Evolutionary conservation across 2,888 invertebrate genomes (phyloP).

Genomic region (Torymus aiolomorphi): DNA sequence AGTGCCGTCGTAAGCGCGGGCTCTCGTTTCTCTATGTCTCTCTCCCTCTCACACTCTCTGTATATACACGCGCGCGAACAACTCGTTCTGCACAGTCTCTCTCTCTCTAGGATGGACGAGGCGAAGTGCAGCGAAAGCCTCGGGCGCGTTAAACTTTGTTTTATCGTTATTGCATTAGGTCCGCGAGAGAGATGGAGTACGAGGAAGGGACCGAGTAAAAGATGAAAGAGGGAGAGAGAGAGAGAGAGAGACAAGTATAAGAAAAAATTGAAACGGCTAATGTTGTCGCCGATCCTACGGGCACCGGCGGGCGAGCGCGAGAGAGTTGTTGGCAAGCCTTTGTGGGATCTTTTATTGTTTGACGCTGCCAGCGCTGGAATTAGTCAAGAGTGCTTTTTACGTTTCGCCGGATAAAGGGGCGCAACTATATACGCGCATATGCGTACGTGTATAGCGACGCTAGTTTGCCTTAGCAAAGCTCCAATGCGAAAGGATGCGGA

Average conservation of each 20-base stretch:
- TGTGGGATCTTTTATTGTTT: slow-evolving; percentile 19
- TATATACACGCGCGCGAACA: slow-evolving; percentile 54
- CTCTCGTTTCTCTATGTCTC: no score
- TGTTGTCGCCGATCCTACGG: neutral
- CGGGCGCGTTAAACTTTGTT: slow-evolving; percentile 41
- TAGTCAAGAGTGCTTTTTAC: neutral
- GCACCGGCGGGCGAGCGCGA: neutral
- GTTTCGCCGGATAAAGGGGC: neutral
- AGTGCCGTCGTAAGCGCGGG: slow-evolving; percentile 59
- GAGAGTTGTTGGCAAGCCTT: neutral
- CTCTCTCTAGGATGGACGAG: slow-evolving; percentile 11
- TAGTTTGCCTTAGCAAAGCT: no score
- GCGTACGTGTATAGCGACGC: no score
- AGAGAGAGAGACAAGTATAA: neutral
- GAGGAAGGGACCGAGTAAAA: no score
- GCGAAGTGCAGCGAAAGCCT: neutral
- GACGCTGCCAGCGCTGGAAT: neutral
- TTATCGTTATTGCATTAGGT: slow-evolving; percentile 42
- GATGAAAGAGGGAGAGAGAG: no score
- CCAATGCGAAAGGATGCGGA: no score
- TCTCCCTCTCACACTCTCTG: slow-evolving; percentile 30
- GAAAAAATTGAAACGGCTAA: slow-evolving; percentile 22
- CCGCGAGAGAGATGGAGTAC: no score
- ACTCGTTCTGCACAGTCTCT: slow-evolving; percentile 49
- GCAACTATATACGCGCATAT: neutral